phyloP scores from a whole-genome alignment of 2,797 vertebrate genomes.

The Poeciliopsis turneri region DNA sequence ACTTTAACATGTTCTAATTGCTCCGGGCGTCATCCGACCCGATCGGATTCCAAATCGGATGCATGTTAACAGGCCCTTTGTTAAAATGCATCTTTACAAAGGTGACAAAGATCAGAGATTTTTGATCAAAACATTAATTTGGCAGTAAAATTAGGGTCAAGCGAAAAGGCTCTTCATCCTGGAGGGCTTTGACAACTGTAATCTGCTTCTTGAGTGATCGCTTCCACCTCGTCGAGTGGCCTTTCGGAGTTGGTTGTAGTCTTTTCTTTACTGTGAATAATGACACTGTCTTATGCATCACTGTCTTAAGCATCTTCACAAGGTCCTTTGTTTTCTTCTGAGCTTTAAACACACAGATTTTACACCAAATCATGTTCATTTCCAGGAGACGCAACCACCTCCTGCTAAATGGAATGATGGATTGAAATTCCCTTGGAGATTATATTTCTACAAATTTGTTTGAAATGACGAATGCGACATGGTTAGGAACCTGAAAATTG shows the following conservation, averaged over 20 bases:
- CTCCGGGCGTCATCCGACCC: too few species aligned
- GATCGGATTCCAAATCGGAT: too few species aligned
- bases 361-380: too few species aligned
- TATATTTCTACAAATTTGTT: background rate
- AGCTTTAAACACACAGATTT: background rate
- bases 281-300: background rate
- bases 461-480: background rate
- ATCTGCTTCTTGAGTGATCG: background rate
- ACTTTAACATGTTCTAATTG: too few species aligned
- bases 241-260: background rate
- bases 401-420: background rate
- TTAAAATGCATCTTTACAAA: too few species aligned
- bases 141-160: too few species aligned
- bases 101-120: too few species aligned
- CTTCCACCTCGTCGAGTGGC: background rate
- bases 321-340: constrained; percentile 1
- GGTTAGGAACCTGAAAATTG: background rate
- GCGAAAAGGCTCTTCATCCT: background rate
- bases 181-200: background rate
- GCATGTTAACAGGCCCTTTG: too few species aligned
- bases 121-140: too few species aligned
- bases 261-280: background rate
- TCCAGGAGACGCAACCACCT: too few species aligned
- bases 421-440: background rate
- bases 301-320: background rate